Evolutionary conservation across 1,140 invertebrate species (phyloP), one percentile per base, ranked within the genome.

Genomic region (Sycophila sp.): DNA sequence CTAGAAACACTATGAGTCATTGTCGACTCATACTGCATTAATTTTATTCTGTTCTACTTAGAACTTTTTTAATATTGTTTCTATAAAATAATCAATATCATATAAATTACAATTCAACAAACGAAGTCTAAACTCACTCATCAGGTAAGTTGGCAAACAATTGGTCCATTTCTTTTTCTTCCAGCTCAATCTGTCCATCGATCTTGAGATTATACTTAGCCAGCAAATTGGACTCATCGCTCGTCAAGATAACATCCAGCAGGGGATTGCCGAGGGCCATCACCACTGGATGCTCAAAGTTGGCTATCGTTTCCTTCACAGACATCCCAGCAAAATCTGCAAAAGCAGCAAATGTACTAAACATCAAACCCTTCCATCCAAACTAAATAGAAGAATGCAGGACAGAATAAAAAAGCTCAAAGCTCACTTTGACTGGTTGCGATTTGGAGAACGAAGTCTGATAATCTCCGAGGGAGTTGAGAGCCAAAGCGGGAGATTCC

Each of bases 221-320:
- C 34, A 91, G 77, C 30, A 91, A 80, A 47, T 85, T 80, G 6
- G 83, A 75, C 71, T 87, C 85, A 24, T 83, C 75, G 22, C 88
- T 78, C 47, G 80, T 81, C 19, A 90, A 86, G 47, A 87, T 87
- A n/a, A 90, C 87, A 75, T 92, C 91, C 58, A 91, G 72, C 32
- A 92, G 80, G 24, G 91, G 90, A 83, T 92, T 92, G 15, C 91
- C 91, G 76, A 91, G 89, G n/a, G 84, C 84, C 71, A 83, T 73
- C 28, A 87, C 70, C 7, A 80, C 73, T 53, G 82, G 82, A 26
- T 72, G 60, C 42, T 77, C 55, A 4, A 78, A 62, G 32, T 47
- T 63, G 8, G 58, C 22, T 1, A 80, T 70, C 19, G 70, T 58
- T 68, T 77, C 67, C 17, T 73, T 69, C 13, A 80, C 4, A 24